Percentiles rank a stretch among this genome's conserved stretches.
Conservation (phyloP, 2,888 invertebrate species). For the Sphecodes monilicornis region DNA sequence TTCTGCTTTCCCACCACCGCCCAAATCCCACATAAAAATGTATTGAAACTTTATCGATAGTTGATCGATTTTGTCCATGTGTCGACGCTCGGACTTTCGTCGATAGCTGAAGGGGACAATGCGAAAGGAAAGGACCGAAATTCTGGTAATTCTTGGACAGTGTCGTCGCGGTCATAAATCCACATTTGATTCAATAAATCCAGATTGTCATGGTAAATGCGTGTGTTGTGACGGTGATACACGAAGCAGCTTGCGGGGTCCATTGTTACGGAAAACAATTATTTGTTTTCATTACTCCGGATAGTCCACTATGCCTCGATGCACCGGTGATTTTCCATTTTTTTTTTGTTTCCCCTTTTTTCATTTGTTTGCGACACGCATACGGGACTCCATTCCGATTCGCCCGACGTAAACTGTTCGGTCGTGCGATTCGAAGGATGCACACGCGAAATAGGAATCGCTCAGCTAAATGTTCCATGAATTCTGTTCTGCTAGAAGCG, state of each 20-base stretch:
- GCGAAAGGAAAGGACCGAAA: neutral
- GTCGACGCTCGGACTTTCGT: neutral
- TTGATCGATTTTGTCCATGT: neutral
- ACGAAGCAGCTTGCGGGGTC: constrained; percentile 52
- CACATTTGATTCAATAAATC: constrained; percentile 39
- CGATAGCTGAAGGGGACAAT: neutral
- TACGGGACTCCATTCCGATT: constrained; percentile 39
- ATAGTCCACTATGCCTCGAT: constrained; percentile 60
- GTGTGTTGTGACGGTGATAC: constrained; percentile 31
- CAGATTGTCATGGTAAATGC: constrained; percentile 39
- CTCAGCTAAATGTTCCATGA: constrained; percentile 34
- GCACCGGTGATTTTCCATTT: constrained; percentile 53
- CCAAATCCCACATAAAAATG: neutral
- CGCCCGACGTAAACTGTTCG: constrained; percentile 25
- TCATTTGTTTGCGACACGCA: constrained; percentile 27
- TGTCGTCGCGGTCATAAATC: constrained; percentile 31
- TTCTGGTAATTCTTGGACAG: constrained; percentile 22
- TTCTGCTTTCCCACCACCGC: no score
- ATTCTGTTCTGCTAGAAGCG: constrained; percentile 28
- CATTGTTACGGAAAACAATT: constrained; percentile 69
- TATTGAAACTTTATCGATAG: neutral
- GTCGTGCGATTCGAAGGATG: constrained; percentile 36
- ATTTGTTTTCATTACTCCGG: constrained; percentile 63
- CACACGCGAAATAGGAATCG: constrained; percentile 33
- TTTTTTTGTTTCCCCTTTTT: neutral